Evolutionary conservation across 2,888 invertebrate genomes (phyloP).

Genomic region (Rhagium mordax): DNA sequence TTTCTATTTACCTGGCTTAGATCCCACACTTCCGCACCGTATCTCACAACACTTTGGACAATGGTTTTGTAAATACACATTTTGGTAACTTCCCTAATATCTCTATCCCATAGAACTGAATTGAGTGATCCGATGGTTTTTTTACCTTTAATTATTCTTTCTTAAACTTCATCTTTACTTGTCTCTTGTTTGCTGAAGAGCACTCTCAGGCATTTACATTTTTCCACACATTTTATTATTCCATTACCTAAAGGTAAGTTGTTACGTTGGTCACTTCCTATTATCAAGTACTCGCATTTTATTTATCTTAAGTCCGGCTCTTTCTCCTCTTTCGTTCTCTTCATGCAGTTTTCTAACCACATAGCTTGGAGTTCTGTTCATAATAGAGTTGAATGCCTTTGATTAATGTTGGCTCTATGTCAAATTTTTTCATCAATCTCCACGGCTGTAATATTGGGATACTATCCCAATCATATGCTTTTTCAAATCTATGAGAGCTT

Average conservation of each 20-base stretch:
- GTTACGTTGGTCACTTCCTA: neutral
- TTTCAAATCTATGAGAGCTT: too few species aligned
- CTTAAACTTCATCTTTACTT: neutral
- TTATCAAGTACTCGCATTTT: neutral
- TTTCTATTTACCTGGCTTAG: neutral
- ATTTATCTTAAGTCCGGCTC: neutral
- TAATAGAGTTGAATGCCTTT: too few species aligned
- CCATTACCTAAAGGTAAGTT: neutral
- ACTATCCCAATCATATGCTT: too few species aligned
- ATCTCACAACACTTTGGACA: neutral
- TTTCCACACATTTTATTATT: neutral
- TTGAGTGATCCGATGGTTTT: neutral
- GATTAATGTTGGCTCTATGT: too few species aligned
- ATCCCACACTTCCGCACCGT: neutral
- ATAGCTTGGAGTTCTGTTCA: neutral
- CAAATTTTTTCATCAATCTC: too few species aligned
- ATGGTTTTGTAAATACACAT: neutral
- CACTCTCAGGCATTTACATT: neutral
- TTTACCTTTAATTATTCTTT: neutral
- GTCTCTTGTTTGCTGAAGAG: neutral
- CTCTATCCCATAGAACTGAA: neutral
- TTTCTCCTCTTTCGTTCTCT: neutral
- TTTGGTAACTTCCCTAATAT: neutral
- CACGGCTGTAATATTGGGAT: too few species aligned
- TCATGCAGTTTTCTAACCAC: neutral